Conservation (phyloP, 2,797 vertebrate species). For the Acipenser ruthenus region DNA sequence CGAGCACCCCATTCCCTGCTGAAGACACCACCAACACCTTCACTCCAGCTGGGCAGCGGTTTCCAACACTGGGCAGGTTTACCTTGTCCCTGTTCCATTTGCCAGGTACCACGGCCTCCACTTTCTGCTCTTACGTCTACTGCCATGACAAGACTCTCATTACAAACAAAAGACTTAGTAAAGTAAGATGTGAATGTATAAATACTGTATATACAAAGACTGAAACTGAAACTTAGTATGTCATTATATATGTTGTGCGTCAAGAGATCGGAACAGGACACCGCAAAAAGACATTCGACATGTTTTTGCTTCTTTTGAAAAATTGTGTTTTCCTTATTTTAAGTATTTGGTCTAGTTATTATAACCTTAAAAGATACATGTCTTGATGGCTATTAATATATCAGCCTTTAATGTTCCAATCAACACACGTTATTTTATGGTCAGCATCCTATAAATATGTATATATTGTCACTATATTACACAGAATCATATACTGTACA, state of each 20-base stretch:
- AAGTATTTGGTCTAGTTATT: conserved; percentile 53
- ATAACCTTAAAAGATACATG: conserved; percentile 47
- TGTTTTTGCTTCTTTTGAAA: conserved; percentile 50
- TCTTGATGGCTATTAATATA: conserved; percentile 34
- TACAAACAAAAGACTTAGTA: conserved; percentile 81
- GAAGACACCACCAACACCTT: conserved; percentile 73
- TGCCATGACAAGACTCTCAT: conserved; percentile 75
- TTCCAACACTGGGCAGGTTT: conserved; percentile 95
- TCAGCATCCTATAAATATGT: conserved; percentile 21
- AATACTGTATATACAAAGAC: background rate
- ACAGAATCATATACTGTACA: conserved; percentile 7
- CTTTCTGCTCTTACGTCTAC: conserved; percentile 65
- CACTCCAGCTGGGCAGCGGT: conserved; percentile 75
- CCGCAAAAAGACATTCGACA: conserved; percentile 34
- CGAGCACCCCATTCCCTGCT: conserved; percentile 79
- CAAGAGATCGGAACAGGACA: conserved; percentile 37
- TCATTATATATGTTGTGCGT: conserved; percentile 13
- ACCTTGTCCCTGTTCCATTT: conserved; percentile 90
- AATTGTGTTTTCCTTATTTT: conserved; percentile 58
- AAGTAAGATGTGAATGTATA: conserved; percentile 52
- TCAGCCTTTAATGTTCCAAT: background rate
- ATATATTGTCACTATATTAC: conserved; percentile 19
- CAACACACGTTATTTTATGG: background rate
- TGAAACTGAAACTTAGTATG: conserved; percentile 8
- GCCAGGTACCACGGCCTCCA: conserved; percentile 86